phyloP scores from a whole-genome alignment of 2,888 invertebrate genomes.

The Petrophora chlorosata region DNA sequence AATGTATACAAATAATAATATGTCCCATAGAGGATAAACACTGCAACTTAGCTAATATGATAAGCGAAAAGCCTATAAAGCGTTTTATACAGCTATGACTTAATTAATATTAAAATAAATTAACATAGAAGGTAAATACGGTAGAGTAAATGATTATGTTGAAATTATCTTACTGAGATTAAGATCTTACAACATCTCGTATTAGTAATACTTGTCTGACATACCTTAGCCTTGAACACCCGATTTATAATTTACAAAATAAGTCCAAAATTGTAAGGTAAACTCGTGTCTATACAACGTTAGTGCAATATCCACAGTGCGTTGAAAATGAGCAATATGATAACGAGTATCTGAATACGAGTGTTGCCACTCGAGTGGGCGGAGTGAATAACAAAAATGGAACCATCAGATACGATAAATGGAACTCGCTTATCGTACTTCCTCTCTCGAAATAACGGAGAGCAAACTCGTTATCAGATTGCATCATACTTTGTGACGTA shows the following conservation, averaged over 20 bases:
- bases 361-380: slow-evolving; percentile 27
- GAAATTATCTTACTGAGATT: slow-evolving; percentile 51
- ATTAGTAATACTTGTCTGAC: slow-evolving; percentile 47
- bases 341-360: slow-evolving; percentile 40
- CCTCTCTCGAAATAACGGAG: slow-evolving; percentile 28
- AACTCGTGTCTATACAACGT: slow-evolving; percentile 41
- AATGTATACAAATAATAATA: slow-evolving; percentile 66
- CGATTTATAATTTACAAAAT: slow-evolving; percentile 36
- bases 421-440: not conserved
- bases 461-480: slow-evolving; percentile 42
- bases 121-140: slow-evolving; percentile 46
- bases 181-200: slow-evolving; percentile 41
- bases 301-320: slow-evolving; percentile 72
- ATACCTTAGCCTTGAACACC: slow-evolving; percentile 39
- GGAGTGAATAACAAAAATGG: slow-evolving; percentile 19
- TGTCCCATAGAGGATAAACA: slow-evolving; percentile 61
- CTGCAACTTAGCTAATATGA: slow-evolving; percentile 64
- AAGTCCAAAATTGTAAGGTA: slow-evolving; percentile 39
- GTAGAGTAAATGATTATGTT: slow-evolving; percentile 50
- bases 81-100: slow-evolving; percentile 75
- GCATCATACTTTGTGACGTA: slow-evolving; percentile 63
- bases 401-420: slow-evolving; percentile 23
- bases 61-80: slow-evolving; percentile 71
- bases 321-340: slow-evolving; percentile 41
- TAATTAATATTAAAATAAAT: slow-evolving; percentile 71